These are phyloP conservation scores for Procambarus clarkii DNA, from an alignment of 1,140 invertebrate genomes.

Conservation along the genomic window DNA sequence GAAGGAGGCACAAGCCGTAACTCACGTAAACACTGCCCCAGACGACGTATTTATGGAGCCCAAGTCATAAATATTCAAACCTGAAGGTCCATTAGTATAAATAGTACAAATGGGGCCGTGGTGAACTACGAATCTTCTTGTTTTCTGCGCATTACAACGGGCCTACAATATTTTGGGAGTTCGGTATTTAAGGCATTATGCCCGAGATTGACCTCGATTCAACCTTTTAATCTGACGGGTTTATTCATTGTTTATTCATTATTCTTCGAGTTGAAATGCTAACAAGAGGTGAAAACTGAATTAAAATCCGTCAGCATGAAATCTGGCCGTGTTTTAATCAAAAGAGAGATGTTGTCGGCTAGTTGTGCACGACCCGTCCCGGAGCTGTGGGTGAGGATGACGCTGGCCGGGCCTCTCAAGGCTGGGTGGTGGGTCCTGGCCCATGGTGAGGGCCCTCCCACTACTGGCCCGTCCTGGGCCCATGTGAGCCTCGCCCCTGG, in stretches of 20 bases:
- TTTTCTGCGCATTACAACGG: neutral
- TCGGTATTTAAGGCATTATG: no score
- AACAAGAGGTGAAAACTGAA: neutral
- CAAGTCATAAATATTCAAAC: conserved; percentile 45
- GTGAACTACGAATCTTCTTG: neutral
- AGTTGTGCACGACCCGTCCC: neutral
- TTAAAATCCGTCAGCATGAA: neutral
- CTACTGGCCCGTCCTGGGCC: no score
- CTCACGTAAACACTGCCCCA: conserved; percentile 35
- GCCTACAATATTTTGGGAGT: neutral
- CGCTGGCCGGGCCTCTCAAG: no score
- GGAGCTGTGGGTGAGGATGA: neutral
- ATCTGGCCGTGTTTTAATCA: neutral
- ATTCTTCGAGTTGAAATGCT: neutral
- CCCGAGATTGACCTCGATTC: neutral
- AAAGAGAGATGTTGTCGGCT: neutral
- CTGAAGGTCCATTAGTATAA: conserved; percentile 51
- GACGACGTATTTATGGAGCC: conserved; percentile 29
- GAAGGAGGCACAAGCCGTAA: conserved; percentile 17
- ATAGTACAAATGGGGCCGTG: conserved; percentile 46
- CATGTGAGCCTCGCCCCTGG: neutral
- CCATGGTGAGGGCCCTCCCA: no score
- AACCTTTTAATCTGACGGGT: neutral
- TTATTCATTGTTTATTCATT: neutral
- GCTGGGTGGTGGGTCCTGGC: no score